Percentiles rank a stretch among this genome's conserved stretches.
These are phyloP conservation scores for Hephaestus fuliginosus DNA, from an alignment of 2,797 vertebrate genomes.

Conservation along the genomic window DNA sequence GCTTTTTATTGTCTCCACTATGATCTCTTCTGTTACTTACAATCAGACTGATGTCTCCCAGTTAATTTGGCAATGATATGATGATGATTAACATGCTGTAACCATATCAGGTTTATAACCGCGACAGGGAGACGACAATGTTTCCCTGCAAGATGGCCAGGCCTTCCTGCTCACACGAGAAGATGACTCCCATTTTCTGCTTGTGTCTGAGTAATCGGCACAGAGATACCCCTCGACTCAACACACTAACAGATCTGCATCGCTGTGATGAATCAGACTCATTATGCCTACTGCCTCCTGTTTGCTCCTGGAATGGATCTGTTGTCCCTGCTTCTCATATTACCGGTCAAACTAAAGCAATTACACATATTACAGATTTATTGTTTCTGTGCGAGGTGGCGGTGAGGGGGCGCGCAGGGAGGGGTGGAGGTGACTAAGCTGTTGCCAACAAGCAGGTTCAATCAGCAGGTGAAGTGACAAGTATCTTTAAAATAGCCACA, in stretches of 20 bases:
- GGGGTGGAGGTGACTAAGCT: background rate
- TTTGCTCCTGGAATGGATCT: constrained; percentile 60
- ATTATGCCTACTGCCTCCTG: constrained; percentile 57
- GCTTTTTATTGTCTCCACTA: background rate
- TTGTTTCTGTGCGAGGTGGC: constrained; percentile 49
- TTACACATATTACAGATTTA: constrained; percentile 59
- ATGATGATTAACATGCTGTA: constrained; percentile 32
- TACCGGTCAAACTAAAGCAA: constrained; percentile 63
- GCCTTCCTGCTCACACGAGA: constrained; percentile 34
- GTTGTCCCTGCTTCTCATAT: constrained; percentile 51
- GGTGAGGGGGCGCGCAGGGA: background rate
- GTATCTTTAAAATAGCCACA: constrained; percentile 1
- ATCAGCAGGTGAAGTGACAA: constrained; percentile 16
- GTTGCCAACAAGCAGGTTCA: constrained; percentile 2
- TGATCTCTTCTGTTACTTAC: constrained; percentile 20
- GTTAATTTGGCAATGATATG: constrained; percentile 16
- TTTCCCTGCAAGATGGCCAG: constrained; percentile 11
- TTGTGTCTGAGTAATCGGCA: constrained; percentile 48
- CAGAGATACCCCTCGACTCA: constrained; percentile 56
- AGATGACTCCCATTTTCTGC: constrained; percentile 38
- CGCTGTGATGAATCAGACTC: constrained; percentile 63
- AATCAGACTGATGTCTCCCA: constrained; percentile 9
- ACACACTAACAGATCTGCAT: constrained; percentile 59
- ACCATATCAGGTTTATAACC: constrained; percentile 2
- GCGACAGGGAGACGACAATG: background rate